These are phyloP conservation scores for Polyodon spathula DNA, from an alignment of 2,113 vertebrate genomes.

Conservation along the genomic window DNA sequence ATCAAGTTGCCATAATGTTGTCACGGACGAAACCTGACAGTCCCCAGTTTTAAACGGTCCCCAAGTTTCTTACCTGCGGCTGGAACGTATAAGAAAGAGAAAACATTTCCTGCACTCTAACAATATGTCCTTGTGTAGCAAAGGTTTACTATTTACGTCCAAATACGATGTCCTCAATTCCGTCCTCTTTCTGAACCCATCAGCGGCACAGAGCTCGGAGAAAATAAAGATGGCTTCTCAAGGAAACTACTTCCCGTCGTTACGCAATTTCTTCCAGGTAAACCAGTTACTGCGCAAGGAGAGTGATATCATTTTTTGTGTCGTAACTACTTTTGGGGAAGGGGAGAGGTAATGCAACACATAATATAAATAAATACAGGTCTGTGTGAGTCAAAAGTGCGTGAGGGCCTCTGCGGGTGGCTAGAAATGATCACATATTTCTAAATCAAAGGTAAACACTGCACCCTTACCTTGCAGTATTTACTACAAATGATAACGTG, in stretches of 20 bases:
- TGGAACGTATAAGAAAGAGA: conserved; percentile 48
- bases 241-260: conserved; percentile 34
- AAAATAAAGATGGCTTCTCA: conserved; percentile 33
- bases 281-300: conserved; percentile 1
- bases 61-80: conserved; percentile 43
- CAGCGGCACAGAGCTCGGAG: conserved; percentile 15
- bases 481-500: too few relatives aligned
- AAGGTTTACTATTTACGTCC: neutral
- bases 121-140: conserved; percentile 12
- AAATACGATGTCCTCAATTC: neutral
- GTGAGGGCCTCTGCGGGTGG: too few relatives aligned
- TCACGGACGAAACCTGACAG: too few relatives aligned
- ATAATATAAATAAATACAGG: too few relatives aligned
- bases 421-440: too few relatives aligned
- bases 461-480: too few relatives aligned
- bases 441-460: neutral
- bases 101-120: conserved; percentile 36
- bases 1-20: too few relatives aligned
- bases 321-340: too few relatives aligned
- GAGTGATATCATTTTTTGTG: too few relatives aligned
- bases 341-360: too few relatives aligned
- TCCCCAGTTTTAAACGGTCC: neutral
- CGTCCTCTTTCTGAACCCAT: conserved; percentile 27
- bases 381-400: too few relatives aligned
- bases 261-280: conserved; percentile 9